A percentile compares a stretch with the other conserved stretches of the same genome.
Evolutionary conservation across 1,140 invertebrate genomes (phyloP).

Genomic region (Drosophila cardini): DNA sequence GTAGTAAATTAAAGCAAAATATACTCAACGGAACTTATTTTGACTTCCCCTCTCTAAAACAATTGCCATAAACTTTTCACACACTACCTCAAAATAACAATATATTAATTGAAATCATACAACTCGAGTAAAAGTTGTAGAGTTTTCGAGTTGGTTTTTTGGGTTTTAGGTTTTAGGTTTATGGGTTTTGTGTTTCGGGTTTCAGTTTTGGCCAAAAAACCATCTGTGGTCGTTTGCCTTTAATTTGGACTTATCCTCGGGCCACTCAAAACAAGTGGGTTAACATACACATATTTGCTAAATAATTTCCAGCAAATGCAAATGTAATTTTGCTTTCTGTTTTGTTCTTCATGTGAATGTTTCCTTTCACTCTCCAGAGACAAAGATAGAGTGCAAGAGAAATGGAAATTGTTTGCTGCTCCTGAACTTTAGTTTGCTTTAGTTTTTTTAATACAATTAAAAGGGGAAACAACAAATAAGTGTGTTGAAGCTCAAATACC

Average conservation of each 20-base stretch:
- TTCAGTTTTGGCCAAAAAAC: background rate
- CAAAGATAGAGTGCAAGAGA: background rate
- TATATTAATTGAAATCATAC: slow-evolving; percentile 60
- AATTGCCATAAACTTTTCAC: slow-evolving; percentile 32
- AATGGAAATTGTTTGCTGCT: background rate
- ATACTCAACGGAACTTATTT: slow-evolving; percentile 20
- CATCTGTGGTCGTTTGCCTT: slow-evolving; percentile 61
- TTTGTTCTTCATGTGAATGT: slow-evolving; percentile 20
- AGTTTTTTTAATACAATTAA: slow-evolving; percentile 33
- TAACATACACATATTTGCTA: slow-evolving; percentile 59
- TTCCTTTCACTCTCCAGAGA: background rate
- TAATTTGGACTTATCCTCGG: slow-evolving; percentile 56
- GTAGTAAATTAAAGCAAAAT: slow-evolving; percentile 47
- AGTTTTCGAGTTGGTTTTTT: slow-evolving; percentile 8
- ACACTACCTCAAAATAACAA: slow-evolving; percentile 46
- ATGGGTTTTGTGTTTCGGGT: background rate
- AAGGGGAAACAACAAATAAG: background rate
- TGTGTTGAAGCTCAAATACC: no score
- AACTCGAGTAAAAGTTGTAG: slow-evolving; percentile 11
- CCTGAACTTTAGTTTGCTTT: background rate
- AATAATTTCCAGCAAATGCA: slow-evolving; percentile 69
- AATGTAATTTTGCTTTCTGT: slow-evolving; percentile 54
- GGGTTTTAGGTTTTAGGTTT: background rate
- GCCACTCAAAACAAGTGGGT: slow-evolving; percentile 34
- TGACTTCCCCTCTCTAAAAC: slow-evolving; percentile 35